Base-by-base conservation (phyloP, 2,113 vertebrate species). In the Arenaria interpres region DNA sequence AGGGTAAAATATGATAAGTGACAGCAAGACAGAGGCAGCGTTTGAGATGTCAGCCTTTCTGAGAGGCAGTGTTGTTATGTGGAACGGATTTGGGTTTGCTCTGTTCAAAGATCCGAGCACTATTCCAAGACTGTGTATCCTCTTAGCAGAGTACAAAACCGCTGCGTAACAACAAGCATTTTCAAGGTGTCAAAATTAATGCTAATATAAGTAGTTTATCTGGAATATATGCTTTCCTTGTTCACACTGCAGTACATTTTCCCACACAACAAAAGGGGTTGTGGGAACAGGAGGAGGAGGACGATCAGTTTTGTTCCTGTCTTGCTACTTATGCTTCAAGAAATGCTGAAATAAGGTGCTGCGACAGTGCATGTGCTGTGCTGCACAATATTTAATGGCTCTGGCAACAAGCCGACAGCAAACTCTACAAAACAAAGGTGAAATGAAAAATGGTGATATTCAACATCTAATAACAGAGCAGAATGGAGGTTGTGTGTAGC, bases 1-100 rank as follows among this genome's bases (percentile, higher is more conserved):
- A 41, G 85, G 67, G 64, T 80, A 63, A 90, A 94, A 74, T 84
- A 86, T 28, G 63, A 6, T 67, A 86, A 94, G 68, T 81, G 82
- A 67, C 57, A 94, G 78, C 17, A 59, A 93, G 67, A 75, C 60
- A 82, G 73, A 85, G 63, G 62, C 77, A 39, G 56, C 6, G 4
- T 82, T 91, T 3, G 30, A 88, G 72, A 77, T 59, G 78, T 83
- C 90, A 91, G 79, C 39, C 78, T 90, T 92, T 69, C 71, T 67
- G 71, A 86, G 71, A 83, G 59, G 41, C 50, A 69, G 13, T 13
- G n/a, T 3, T 51, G 71, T 90, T 91, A 33, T 50, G 50, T 88
- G 46, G 54, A 88, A 74, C 35, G 75, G 79, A 93, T 96, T 92
- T 90, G 75, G 37, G 68, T 83, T 89, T 83, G 54, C n/a, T 71